Percentiles rank a stretch among this genome's conserved stretches.
phyloP scores from a whole-genome alignment of 2,888 invertebrate genomes.

The Aproaerema taeniolella region DNA sequence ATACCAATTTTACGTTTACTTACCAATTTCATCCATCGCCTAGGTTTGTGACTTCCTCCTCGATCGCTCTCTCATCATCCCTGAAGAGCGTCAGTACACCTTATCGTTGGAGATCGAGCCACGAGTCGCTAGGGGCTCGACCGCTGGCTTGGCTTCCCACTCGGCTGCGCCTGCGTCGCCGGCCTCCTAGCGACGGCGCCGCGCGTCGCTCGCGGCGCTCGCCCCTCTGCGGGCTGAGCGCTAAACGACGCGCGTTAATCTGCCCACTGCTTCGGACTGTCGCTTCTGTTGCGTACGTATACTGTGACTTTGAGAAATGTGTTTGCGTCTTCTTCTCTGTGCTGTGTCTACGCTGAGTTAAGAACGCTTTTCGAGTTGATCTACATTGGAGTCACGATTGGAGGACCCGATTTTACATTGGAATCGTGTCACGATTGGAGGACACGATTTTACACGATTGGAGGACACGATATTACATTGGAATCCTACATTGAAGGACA shows the following conservation, averaged over 20 bases:
- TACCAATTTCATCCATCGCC: too few species aligned
- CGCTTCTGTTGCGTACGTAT: not conserved
- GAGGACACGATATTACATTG: too few species aligned
- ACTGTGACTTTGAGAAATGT: too few species aligned
- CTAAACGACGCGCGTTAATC: slow-evolving; percentile 29
- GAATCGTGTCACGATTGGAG: too few species aligned
- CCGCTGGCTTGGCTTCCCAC: slow-evolving; percentile 33
- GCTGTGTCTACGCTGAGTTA: too few species aligned
- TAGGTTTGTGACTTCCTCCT: slow-evolving; percentile 83
- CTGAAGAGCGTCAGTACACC: slow-evolving; percentile 90
- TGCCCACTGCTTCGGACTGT: not conserved
- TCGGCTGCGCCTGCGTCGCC: slow-evolving; percentile 47
- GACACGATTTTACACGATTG: too few species aligned
- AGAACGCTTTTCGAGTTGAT: too few species aligned
- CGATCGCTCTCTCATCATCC: slow-evolving; percentile 85
- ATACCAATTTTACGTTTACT: too few species aligned
- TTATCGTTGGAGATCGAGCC: slow-evolving; percentile 92
- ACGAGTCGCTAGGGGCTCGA: slow-evolving; percentile 71
- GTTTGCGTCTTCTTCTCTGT: too few species aligned
- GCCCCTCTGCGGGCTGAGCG: slow-evolving; percentile 54
- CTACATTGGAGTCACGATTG: too few species aligned
- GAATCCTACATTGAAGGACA: too few species aligned
- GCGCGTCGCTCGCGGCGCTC: slow-evolving; percentile 67
- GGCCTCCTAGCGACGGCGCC: slow-evolving; percentile 66
- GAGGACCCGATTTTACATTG: too few species aligned